phyloP scores from a whole-genome alignment of 2,888 invertebrate species.

The Spilarctia lutea region DNA sequence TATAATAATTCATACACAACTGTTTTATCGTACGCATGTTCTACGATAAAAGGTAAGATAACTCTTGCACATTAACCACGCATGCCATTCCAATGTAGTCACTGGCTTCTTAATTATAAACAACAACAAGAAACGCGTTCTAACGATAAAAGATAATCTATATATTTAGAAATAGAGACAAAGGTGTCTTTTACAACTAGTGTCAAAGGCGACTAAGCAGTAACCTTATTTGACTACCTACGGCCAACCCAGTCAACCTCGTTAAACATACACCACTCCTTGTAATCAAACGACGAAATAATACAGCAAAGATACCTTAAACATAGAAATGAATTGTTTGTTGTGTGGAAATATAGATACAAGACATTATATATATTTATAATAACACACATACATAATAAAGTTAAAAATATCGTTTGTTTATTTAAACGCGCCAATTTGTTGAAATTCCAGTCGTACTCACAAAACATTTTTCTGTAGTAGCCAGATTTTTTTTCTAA shows the following conservation, averaged over 20 bases:
- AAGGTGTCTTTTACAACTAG: conserved; percentile 48
- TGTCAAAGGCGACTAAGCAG: conserved; percentile 57
- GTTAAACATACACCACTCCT: conserved; percentile 51
- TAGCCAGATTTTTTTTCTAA: too few species aligned
- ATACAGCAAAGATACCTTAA: neutral
- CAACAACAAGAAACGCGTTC: conserved; percentile 17
- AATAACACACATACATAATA: too few species aligned
- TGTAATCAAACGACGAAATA: conserved; percentile 47
- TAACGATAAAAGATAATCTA: conserved; percentile 37
- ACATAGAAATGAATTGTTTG: neutral
- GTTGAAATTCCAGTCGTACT: too few species aligned
- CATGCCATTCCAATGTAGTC: conserved; percentile 46
- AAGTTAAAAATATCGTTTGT: too few species aligned
- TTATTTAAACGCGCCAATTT: too few species aligned
- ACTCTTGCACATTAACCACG: conserved; percentile 15
- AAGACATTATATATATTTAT: too few species aligned
- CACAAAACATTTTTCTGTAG: too few species aligned
- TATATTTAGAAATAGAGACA: conserved; percentile 33
- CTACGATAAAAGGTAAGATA: conserved; percentile 14
- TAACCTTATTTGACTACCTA: conserved; percentile 59
- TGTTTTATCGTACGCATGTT: conserved; percentile 13
- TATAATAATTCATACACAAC: conserved; percentile 27
- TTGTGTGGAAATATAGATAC: neutral
- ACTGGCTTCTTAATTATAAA: conserved; percentile 27
- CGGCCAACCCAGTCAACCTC: conserved; percentile 66